Evolutionary conservation across 92 coral and sea anemone species (phyloP).

Genomic region (Porites rus): DNA sequence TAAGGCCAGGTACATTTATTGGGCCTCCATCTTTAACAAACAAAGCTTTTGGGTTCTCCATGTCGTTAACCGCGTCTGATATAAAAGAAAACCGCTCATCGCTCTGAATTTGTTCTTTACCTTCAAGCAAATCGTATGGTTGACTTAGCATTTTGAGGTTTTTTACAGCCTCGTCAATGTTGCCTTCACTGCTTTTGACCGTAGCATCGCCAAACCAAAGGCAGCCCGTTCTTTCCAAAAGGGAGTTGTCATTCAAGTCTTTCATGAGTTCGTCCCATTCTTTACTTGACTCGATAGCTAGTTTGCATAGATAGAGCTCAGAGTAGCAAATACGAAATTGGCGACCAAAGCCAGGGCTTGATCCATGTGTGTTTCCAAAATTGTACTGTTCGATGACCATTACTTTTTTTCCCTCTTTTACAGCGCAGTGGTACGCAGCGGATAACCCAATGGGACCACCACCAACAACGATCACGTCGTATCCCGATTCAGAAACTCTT

Average conservation of each 20-base stretch:
- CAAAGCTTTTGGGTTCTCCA: constrained; percentile 15
- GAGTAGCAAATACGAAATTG: constrained; percentile 36
- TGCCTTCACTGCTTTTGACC: constrained; percentile 42
- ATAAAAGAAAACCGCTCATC: constrained; percentile 46
- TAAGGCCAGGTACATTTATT: background rate
- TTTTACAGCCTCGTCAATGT: constrained; percentile 29
- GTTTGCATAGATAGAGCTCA: constrained; percentile 19
- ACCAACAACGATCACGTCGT: constrained; percentile 45
- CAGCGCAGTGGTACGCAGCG: constrained; percentile 36
- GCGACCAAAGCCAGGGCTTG: constrained; percentile 46
- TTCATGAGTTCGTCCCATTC: constrained; percentile 34
- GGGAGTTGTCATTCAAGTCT: constrained; percentile 25
- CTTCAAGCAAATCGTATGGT: constrained; percentile 38
- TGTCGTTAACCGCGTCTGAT: constrained; percentile 51
- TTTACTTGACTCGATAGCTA: constrained; percentile 23
- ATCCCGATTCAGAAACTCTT: background rate
- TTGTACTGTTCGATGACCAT: constrained; percentile 30
- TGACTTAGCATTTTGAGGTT: constrained; percentile 5
- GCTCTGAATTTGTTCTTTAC: constrained; percentile 40
- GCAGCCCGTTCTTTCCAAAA: constrained; percentile 38
- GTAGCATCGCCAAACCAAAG: constrained; percentile 41
- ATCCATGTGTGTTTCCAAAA: constrained; percentile 33
- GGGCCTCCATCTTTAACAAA: constrained; percentile 9
- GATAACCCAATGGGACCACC: constrained; percentile 48
- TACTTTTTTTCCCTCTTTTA: constrained; percentile 23